Conservation (phyloP, 2,888 invertebrate species). For the Platynereis dumerilii region DNA sequence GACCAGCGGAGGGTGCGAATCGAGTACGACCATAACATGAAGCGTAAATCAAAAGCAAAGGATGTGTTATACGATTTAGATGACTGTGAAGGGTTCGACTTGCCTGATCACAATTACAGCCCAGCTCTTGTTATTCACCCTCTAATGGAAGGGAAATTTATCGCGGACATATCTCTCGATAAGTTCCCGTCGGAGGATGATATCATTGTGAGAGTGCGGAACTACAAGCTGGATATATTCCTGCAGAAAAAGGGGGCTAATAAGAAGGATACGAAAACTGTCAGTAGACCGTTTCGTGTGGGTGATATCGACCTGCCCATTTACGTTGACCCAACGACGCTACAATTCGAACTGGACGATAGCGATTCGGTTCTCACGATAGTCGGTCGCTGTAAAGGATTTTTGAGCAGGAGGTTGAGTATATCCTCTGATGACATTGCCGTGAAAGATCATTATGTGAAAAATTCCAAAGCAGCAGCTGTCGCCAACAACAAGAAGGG, state of each 20-base stretch:
- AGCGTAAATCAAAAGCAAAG: neutral
- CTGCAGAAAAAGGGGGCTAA: neutral
- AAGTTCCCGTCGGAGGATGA: neutral
- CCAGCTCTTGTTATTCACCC: constrained; percentile 6
- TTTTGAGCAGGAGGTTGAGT: neutral
- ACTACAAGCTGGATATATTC: constrained; percentile 1
- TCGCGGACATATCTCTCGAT: neutral
- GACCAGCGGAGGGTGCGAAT: neutral
- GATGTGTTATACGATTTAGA: neutral
- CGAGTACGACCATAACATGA: neutral
- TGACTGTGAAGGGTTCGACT: neutral
- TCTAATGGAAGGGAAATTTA: neutral
- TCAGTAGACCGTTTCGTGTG: neutral
- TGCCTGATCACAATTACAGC: constrained; percentile 1
- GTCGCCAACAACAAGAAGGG: too few species aligned
- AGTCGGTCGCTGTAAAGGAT: constrained; percentile 1
- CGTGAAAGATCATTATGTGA: neutral
- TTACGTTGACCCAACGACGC: constrained; percentile 1
- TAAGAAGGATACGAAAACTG: neutral
- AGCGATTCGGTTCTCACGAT: neutral
- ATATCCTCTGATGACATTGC: constrained; percentile 1
- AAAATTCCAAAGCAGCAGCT: too few species aligned
- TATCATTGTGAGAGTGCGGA: neutral
- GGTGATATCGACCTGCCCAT: constrained; percentile 6
- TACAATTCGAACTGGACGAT: constrained; percentile 2